phyloP scores from a whole-genome alignment of 2,888 invertebrate species.

The Leucozona laternaria region DNA sequence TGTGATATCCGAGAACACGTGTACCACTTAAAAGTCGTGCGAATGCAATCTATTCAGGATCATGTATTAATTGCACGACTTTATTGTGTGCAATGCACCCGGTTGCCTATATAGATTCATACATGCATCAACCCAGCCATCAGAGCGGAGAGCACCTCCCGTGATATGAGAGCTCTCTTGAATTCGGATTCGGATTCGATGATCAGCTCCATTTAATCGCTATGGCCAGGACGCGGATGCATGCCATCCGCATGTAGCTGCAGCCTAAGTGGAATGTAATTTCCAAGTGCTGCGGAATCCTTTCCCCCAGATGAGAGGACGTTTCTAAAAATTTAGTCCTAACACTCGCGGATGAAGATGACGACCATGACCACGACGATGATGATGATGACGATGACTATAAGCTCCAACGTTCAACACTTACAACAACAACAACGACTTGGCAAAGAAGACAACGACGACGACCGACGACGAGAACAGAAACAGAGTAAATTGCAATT shows the following conservation, averaged over 20 bases:
- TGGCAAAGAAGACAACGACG: constrained; percentile 20
- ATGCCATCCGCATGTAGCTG: constrained; percentile 58
- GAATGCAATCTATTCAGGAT: constrained; percentile 80
- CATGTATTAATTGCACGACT: constrained; percentile 81
- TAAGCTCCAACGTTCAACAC: constrained; percentile 10
- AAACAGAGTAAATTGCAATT: constrained; percentile 72
- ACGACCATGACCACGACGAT: constrained; percentile 18
- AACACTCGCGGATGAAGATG: constrained; percentile 55
- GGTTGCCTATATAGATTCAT: constrained; percentile 37
- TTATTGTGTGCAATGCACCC: constrained; percentile 78
- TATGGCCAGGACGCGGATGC: constrained; percentile 48
- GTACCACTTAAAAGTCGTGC: constrained; percentile 80
- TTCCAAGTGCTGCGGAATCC: constrained; percentile 72
- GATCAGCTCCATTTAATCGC: constrained; percentile 66
- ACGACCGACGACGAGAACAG: constrained; percentile 44
- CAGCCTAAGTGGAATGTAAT: constrained; percentile 74
- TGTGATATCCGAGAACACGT: constrained; percentile 77
- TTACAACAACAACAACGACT: constrained; percentile 16
- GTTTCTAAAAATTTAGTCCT: constrained; percentile 67
- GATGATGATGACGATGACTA: constrained; percentile 3
- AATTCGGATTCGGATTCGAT: constrained; percentile 41
- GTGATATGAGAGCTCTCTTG: constrained; percentile 39
- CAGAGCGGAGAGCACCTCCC: constrained; percentile 34
- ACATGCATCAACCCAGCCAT: constrained; percentile 14
- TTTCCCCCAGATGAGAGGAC: constrained; percentile 44